Base-by-base conservation (phyloP, 2,888 invertebrate genomes). In the Acanthoscelides obtectus region DNA sequence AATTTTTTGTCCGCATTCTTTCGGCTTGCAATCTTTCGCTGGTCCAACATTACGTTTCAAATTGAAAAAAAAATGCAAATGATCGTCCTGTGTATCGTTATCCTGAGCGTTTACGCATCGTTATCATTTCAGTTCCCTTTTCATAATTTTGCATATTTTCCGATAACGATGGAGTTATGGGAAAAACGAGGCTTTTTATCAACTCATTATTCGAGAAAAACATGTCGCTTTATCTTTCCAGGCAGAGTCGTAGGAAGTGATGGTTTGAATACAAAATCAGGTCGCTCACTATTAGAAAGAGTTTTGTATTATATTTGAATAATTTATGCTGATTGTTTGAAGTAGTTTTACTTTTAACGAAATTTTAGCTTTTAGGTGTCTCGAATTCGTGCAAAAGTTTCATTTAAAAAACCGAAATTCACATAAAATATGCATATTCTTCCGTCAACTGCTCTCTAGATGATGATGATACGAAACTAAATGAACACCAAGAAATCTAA, bases 121-220 rank as follows among this genome's bases (percentile, higher is more conserved):
- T 72, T 69, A 72, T 72, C 72, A 64, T 66, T 69, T 45, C 20
- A 79, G 79, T 77, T 76, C 79, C 77, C 79, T 78, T 80, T 81
- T 81, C 80, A 81, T 81, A 81, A 77, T 79, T 80, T 79, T 79
- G 77, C 79, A 78, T 79, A 80, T 78, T 80, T 80, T 79, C 77
- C 73, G 80, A 80, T 80, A 81, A 78, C 74, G 75, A 22, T 22
- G 77, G 78, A 79, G 78, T 79, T 79, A 79, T 78, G 78, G 80
- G 79, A 78, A 81, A 79, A 80, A 80, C 80, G 78, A 77, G 75
- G 72, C 74, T 72, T 74, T 68, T 75, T 80, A 80, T 80, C 80
- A 75, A 72, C 75, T 78, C 79, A 80, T 80, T 80, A 79, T 80
- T 76, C 80, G 79, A 79, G 80, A 80, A 80, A 45, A 79, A 79